A percentile compares a stretch with the other conserved stretches of the same genome.
These are phyloP conservation scores for Coelopa frigida DNA, from an alignment of 1,140 invertebrate genomes.

Conservation along the genomic window DNA sequence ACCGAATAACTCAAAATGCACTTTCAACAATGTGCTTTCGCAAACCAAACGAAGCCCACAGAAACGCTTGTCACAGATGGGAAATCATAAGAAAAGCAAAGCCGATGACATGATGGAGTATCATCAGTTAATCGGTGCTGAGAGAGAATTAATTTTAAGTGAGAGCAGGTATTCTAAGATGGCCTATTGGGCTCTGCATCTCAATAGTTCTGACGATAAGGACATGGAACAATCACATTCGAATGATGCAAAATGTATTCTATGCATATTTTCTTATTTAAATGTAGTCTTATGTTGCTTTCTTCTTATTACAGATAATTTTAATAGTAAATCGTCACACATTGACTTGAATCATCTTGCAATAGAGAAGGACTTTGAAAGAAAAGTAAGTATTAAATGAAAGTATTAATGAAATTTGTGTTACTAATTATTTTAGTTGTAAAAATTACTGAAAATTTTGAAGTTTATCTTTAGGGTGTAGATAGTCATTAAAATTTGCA, in stretches of 20 bases:
- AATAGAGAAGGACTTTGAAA: too few relatives aligned
- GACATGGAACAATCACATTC: slow-evolving; percentile 20
- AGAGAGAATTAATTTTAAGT: slow-evolving; percentile 16
- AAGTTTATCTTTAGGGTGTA: too few relatives aligned
- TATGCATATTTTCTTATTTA: too few relatives aligned
- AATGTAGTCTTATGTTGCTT: too few relatives aligned
- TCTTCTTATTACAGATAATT: too few relatives aligned
- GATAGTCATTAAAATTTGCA: too few relatives aligned
- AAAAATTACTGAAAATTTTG: too few relatives aligned
- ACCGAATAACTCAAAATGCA: slow-evolving; percentile 8
- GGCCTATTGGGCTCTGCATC: slow-evolving; percentile 16
- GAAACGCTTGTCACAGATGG: neutral
- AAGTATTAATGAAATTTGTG: too few relatives aligned
- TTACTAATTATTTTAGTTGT: too few relatives aligned
- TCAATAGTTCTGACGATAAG: slow-evolving; percentile 20
- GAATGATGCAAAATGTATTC: slow-evolving; percentile 19
- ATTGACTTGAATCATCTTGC: too few relatives aligned
- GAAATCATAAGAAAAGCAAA: slow-evolving; percentile 6
- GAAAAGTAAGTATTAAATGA: too few relatives aligned
- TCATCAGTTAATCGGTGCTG: slow-evolving; percentile 19
- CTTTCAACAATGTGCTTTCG: slow-evolving; percentile 9
- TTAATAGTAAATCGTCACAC: too few relatives aligned
- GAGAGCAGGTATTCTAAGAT: slow-evolving; percentile 18
- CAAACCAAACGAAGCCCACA: slow-evolving; percentile 1
- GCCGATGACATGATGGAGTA: slow-evolving; percentile 14